Percentiles rank a stretch among this genome's conserved stretches.
Evolutionary conservation across 2,113 vertebrate genomes (phyloP).

Genomic region (Anoura caudifer): DNA sequence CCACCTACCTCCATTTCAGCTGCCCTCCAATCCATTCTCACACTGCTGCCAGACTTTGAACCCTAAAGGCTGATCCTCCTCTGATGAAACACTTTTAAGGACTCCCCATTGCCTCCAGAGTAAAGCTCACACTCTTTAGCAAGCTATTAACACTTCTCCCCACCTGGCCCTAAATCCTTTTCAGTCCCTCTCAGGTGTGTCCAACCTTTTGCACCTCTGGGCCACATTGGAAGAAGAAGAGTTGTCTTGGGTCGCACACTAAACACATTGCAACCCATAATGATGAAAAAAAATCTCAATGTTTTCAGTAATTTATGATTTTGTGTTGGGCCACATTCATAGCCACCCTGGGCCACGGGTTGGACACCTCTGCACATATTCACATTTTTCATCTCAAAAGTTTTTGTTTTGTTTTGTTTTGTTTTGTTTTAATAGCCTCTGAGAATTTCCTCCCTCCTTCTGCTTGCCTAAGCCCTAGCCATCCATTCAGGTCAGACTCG

Average conservation of each 20-base stretch:
- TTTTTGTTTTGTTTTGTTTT: not conserved
- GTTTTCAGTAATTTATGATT: too few species aligned
- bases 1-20: not conserved
- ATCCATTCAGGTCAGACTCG: not conserved
- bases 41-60: not conserved
- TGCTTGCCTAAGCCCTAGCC: not conserved
- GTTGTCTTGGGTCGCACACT: too few species aligned
- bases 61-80: not conserved
- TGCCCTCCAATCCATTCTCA: not conserved
- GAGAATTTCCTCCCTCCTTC: not conserved
- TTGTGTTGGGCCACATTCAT: too few species aligned
- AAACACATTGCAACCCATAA: too few species aligned
- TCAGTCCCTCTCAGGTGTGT: not conserved
- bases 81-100: not conserved
- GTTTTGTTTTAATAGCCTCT: not conserved
- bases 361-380: not conserved
- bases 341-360: too few species aligned
- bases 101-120: not conserved
- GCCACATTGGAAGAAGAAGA: too few species aligned
- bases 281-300: too few species aligned
- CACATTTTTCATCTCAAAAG: not conserved
- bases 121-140: not conserved
- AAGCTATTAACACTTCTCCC: not conserved
- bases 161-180: not conserved
- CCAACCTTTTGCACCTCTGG: too few species aligned